Conservation (phyloP, 2,888 invertebrate genomes). For the Stegophylla sp. region DNA sequence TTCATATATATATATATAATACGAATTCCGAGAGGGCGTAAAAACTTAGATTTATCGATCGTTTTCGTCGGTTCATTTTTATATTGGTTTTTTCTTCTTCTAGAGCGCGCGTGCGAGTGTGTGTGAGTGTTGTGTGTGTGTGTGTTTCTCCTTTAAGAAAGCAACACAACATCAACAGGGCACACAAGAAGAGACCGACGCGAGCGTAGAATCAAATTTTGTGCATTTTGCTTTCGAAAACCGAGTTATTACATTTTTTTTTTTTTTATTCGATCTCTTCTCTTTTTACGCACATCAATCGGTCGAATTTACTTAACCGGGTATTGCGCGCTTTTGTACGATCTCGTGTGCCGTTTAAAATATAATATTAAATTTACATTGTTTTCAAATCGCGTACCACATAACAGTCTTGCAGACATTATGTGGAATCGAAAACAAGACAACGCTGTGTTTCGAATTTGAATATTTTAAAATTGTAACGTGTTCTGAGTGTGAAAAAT, state of each 20-base stretch:
- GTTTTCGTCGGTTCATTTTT: slow-evolving; percentile 39
- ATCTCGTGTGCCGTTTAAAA: not conserved
- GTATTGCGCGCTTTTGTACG: not conserved
- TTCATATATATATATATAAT: not conserved
- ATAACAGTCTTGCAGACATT: too few species aligned
- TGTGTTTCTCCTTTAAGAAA: not conserved
- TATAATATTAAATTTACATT: too few species aligned
- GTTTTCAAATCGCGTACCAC: too few species aligned
- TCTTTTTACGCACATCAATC: too few species aligned
- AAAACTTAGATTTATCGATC: slow-evolving; percentile 56
- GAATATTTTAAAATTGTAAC: too few species aligned
- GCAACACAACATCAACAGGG: not conserved
- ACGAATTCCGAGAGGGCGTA: slow-evolving; percentile 50
- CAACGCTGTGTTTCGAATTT: too few species aligned
- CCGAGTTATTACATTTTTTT: slow-evolving; percentile 22
- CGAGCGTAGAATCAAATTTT: not conserved
- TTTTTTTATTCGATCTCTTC: not conserved
- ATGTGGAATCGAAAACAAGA: too few species aligned
- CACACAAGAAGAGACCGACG: not conserved
- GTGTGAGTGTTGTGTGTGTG: not conserved
- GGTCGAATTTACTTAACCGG: not conserved
- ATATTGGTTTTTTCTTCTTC: slow-evolving; percentile 10
- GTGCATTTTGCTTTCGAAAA: not conserved
- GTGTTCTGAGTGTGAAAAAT: too few species aligned
- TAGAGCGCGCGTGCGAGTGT: too few species aligned